A percentile compares a stretch with the other conserved stretches of the same genome.
phyloP scores from a whole-genome alignment of 2,797 vertebrate species.

The Pangasius sanitwongsei region DNA sequence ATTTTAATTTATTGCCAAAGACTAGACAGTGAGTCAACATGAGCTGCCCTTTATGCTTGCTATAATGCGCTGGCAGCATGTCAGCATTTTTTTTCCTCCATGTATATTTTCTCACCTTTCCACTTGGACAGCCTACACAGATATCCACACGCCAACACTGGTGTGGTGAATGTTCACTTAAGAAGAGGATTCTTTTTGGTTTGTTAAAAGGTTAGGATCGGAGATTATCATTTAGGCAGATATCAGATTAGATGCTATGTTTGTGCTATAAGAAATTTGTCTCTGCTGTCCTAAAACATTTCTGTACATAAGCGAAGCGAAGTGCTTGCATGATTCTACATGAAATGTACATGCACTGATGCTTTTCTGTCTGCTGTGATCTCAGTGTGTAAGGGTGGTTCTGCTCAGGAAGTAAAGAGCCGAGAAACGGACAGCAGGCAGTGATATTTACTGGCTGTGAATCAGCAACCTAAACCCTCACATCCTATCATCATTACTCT shows the following conservation, averaged over 20 bases:
- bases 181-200: not conserved
- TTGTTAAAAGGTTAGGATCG: not conserved
- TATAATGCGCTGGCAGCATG: slow-evolving; percentile 39
- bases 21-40: slow-evolving; percentile 28
- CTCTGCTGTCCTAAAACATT: not conserved
- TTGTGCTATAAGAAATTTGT: not conserved
- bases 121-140: slow-evolving; percentile 32
- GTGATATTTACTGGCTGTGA: slow-evolving; percentile 22
- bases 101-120: slow-evolving; percentile 57
- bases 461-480: slow-evolving; percentile 34
- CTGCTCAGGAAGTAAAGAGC: slow-evolving; percentile 4
- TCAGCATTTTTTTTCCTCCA: slow-evolving; percentile 11
- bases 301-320: not conserved
- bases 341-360: not conserved
- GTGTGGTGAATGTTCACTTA: slow-evolving; percentile 19
- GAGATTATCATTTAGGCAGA: not conserved
- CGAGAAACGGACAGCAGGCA: not conserved
- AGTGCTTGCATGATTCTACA: not conserved
- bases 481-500: slow-evolving; percentile 36
- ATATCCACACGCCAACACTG: slow-evolving; percentile 16
- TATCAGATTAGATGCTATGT: not conserved
- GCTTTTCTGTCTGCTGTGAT: not conserved
- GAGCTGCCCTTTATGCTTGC: slow-evolving; percentile 38
- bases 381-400: not conserved
- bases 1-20: slow-evolving; percentile 47